Evolutionary conservation across 2,797 vertebrate species (phyloP).

Genomic region (Pseudochaenichthys georgianus): DNA sequence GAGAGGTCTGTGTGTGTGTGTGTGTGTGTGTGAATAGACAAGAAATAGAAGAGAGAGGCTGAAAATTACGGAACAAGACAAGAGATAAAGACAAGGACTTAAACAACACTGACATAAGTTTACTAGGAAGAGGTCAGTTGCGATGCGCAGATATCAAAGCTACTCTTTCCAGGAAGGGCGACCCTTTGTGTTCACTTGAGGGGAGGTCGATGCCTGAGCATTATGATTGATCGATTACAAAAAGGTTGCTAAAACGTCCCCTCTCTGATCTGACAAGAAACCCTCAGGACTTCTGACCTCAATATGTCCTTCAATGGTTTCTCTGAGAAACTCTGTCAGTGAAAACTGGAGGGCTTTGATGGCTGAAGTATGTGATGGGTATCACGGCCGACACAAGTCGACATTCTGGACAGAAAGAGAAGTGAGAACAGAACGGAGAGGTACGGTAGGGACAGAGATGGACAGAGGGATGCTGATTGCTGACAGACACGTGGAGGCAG

Average conservation of each 20-base stretch:
- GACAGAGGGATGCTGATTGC: constrained; percentile 34
- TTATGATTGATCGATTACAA: constrained; percentile 16
- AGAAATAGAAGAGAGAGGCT: constrained; percentile 49
- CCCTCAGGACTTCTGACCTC: constrained; percentile 32
- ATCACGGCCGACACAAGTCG: constrained; percentile 36
- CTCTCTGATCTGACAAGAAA: constrained; percentile 33
- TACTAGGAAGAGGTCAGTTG: constrained; percentile 53
- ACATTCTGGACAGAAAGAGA: constrained; percentile 46
- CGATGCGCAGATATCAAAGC: constrained; percentile 29
- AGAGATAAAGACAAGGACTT: constrained; percentile 77
- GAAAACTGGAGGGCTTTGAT: constrained; percentile 48
- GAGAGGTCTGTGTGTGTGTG: constrained; percentile 22
- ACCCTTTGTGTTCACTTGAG: constrained; percentile 19
- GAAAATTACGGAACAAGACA: constrained; percentile 73
- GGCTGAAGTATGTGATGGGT: constrained; percentile 67
- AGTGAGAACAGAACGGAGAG: constrained; percentile 15
- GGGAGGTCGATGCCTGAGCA: constrained; percentile 6
- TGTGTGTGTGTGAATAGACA: constrained; percentile 44
- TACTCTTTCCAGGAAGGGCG: constrained; percentile 15
- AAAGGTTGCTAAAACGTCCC: constrained; percentile 28
- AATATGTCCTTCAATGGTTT: constrained; percentile 30
- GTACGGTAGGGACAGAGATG: constrained; percentile 45
- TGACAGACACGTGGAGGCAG: constrained; percentile 48
- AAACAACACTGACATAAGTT: constrained; percentile 76
- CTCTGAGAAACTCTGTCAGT: constrained; percentile 20